Base-by-base conservation (phyloP, 2,113 vertebrate genomes). In the Brachyhypopomus occidentalis region DNA sequence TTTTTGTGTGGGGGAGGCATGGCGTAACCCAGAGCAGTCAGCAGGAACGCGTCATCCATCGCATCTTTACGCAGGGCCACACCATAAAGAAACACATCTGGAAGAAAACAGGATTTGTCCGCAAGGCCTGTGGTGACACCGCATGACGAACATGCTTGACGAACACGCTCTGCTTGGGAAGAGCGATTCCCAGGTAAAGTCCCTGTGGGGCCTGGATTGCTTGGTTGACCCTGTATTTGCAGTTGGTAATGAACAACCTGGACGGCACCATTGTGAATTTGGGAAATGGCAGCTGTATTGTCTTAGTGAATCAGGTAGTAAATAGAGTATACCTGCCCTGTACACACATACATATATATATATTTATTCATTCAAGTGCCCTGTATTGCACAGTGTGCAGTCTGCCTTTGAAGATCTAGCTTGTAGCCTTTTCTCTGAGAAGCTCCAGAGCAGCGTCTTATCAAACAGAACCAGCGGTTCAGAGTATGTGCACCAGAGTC, bases 201-300 rank as follows among this genome's bases (percentile, higher is more conserved):
- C 71, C 41, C 23, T 27, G 83, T 75, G 85, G 82, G 74, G 82
- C 84, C 87, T 83, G 72, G 84, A 87, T 72, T 80, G 81, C 71
- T 63, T 66, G 64, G 63, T 79, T 83, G 84, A 84, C 63, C 81
- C 45, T 86, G 85, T 81, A 85, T 84, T 71, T 81, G 77, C 27
- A 79, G 67, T 60, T 79, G 88, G 88, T 78, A 75, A 86, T 85
- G 84, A 83, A 82, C 55, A 86, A 86, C 87, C 77, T 27, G 64
- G 81, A 84, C 60, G 83, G 74, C 52, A 82, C 72, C 73, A 22
- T 69, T 83, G 41, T 71, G 16, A 58, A 76, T 75, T 73, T 76
- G 78, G 22, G 34, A 78, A 71, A 55, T 58, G 75, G 25, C 23
- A 45, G 72, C 77, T 48, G 77, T 75, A 22, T 64, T 41, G 55